These are phyloP conservation scores for Oncorhynchus mykiss DNA, from an alignment of 2,113 vertebrate genomes.

Conservation along the genomic window DNA sequence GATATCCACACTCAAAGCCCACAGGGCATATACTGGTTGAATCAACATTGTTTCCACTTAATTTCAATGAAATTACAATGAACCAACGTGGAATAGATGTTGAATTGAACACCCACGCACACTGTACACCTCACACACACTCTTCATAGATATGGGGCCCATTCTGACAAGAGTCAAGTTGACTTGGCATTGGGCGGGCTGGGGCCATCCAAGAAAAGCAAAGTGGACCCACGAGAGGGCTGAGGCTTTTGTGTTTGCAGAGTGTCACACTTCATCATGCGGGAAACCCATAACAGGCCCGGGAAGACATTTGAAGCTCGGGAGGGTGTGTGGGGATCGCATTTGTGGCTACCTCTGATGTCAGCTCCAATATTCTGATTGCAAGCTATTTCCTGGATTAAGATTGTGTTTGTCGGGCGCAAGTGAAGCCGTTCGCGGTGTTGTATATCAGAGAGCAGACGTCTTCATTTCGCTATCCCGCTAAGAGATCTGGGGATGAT, in stretches of 20 bases:
- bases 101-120: slow-evolving; percentile 22
- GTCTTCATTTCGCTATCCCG: slow-evolving; percentile 63
- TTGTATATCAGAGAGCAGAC: slow-evolving; percentile 77
- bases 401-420: slow-evolving; percentile 79
- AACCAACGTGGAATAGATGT: too few relatives aligned
- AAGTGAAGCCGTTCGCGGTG: slow-evolving; percentile 70
- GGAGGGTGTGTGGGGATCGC: slow-evolving; percentile 77
- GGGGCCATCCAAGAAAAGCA: slow-evolving; percentile 75
- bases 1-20: not conserved
- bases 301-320: slow-evolving; percentile 87
- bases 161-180: slow-evolving; percentile 91
- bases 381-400: slow-evolving; percentile 80
- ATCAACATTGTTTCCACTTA: too few relatives aligned
- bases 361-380: slow-evolving; percentile 87
- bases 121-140: slow-evolving; percentile 24
- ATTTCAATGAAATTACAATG: too few relatives aligned
- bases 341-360: slow-evolving; percentile 81
- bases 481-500: slow-evolving; percentile 59
- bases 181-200: slow-evolving; percentile 87
- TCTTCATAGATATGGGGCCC: slow-evolving; percentile 86
- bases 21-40: not conserved
- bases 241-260: slow-evolving; percentile 93
- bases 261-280: slow-evolving; percentile 96
- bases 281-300: slow-evolving; percentile 88
- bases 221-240: slow-evolving; percentile 85